Base-by-base conservation (phyloP, 2,797 vertebrate species). In the Cyclopterus lumpus region DNA sequence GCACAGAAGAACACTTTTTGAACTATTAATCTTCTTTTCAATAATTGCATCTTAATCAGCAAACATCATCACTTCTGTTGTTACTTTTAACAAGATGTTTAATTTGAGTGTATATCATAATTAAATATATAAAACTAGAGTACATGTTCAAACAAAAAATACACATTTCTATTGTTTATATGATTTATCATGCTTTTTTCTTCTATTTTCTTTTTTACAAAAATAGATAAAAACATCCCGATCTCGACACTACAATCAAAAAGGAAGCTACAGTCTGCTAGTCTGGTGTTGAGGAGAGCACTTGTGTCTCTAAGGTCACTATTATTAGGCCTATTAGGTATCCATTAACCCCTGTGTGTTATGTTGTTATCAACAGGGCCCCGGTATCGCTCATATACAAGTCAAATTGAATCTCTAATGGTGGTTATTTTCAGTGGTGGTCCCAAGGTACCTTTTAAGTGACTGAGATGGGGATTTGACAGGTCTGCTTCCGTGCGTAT, bases 391-490 rank as follows among this genome's bases (percentile, higher is more conserved):
- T 88, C 89, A 90, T 91, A 89, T 90, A 91, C 91, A 91, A 86
- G 89, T 93, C 90, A 90, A 88, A 88, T 84, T 77, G 87, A 91
- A 89, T 92, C 87, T 90, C 81, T 91, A 93, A 90, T 90, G 87
- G 91, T 88, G 83, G 88, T 92, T 94, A 91, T 94, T 93, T 93
- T 92, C 90, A 90, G 90, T 82, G 89, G 84, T 83, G 85, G 86
- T 93, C 93, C 93, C 92, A 84, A 75, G 92, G 89, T 92, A 92
- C 91, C 85, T 85, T 92, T 94, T 93, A 93, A 91, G 89, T 93
- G 91, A 93, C 91, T 92, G 87, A 93, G 93, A 93, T 91, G 91
- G 86, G 89, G 83, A 84, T 91, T 90, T 93, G 91, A 92, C 91
- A 92, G 92, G 89, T 88, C 88, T 89, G 91, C 91, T 89, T 92